Conservation (phyloP, 2,797 vertebrate genomes). For the Mormyrus hasselquistii region DNA sequence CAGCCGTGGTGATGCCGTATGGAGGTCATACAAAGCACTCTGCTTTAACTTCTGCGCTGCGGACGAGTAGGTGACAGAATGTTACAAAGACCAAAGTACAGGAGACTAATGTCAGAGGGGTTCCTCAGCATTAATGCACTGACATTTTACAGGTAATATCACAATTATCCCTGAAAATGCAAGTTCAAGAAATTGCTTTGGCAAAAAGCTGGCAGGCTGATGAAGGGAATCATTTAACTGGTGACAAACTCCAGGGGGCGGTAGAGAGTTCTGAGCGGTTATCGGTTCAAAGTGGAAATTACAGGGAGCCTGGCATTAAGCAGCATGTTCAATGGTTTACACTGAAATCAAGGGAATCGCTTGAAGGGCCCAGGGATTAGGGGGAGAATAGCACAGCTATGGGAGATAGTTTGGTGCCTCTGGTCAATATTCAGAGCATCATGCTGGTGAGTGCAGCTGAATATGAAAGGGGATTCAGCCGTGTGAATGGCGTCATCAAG, state of each 20-base stretch:
- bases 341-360: slow-evolving; percentile 1
- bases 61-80: not conserved
- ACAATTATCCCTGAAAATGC: not conserved
- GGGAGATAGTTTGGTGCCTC: not conserved
- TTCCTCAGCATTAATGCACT: not conserved
- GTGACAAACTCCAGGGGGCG: not conserved
- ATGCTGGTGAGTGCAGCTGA: slow-evolving; percentile 1
- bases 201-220: not conserved
- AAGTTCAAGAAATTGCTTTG: not conserved
- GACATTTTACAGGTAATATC: not conserved
- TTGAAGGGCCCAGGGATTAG: not conserved
- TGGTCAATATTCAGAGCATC: not conserved
- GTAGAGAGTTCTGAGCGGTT: not conserved
- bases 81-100: not conserved
- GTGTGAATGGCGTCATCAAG: not conserved
- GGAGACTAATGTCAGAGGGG: not conserved
- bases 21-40: not conserved
- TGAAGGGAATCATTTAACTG: not conserved
- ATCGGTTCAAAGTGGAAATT: not conserved
- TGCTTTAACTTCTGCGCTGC: not conserved
- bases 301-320: not conserved
- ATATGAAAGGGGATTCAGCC: not conserved
- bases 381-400: not conserved
- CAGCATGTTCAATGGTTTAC: slow-evolving; percentile 8
- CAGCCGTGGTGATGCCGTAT: not conserved